Base-by-base conservation (phyloP, 2,888 invertebrate species). In the Caenorhabditis zanzibari region DNA sequence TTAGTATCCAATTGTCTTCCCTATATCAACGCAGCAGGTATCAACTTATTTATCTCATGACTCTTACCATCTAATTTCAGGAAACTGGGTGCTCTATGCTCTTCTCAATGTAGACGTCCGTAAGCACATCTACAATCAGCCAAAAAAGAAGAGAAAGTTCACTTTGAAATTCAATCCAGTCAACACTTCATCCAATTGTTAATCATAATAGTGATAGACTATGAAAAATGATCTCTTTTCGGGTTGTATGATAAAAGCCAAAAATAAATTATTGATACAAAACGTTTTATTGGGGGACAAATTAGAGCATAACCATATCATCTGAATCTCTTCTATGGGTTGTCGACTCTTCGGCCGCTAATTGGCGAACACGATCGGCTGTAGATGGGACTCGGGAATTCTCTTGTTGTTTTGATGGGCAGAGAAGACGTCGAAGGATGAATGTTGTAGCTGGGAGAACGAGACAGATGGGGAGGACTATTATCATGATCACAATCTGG, bases 31-130 rank as follows among this genome's bases (percentile, higher is more conserved):
- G 90, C 90, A 26, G 89, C 89, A 63, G 90, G 87, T 89, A 47
- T 77, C 69, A n/a, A 38, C 38, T 10, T 38, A 12, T 38, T 32
- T 22, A 56, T 41, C 49, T 49, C 19, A 49, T 22, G 58, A 56
- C 19, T 28, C 26, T 19, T 19, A 16, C 14, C 47, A 71, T 35
- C 28, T 19, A 10, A 32, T 14, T 89, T 68, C 82, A 86, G 90
- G 90, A 16, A 90, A 90, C 73, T 90, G 89, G 87, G 85, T 90
- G 14, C 86, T 90, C 38, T 90, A 90, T 68, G 90, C 90, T 2
- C 82, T 90, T 10, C 83, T 90, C 22, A 90, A 90, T 74, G 83
- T 86, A 26, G 90, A 90, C 66, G 88, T 90, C 9, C 84, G 90
- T 3, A 88, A 88, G 68, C 89, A 90, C 75, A 88, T 90, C 71